Percentiles rank a stretch among this genome's conserved stretches.
Evolutionary conservation across 1,140 invertebrate genomes (phyloP).

Genomic region (Radopholus similis): DNA sequence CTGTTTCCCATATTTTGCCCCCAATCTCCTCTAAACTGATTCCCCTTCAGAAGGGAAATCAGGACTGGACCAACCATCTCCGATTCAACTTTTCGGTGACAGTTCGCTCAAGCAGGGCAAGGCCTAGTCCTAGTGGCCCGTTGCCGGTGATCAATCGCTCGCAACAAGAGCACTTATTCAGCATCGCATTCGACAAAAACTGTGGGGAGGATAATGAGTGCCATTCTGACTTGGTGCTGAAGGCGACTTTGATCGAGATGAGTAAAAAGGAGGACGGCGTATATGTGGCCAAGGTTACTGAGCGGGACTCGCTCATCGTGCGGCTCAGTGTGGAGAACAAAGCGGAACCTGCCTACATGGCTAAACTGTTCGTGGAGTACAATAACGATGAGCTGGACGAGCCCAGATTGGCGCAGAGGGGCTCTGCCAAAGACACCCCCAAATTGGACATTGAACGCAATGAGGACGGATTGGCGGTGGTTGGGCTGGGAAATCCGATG

Average conservation of each 20-base stretch:
- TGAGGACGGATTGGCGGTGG: constrained; percentile 39
- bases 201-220: constrained; percentile 52
- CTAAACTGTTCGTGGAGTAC: constrained; percentile 49
- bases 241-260: constrained; percentile 38
- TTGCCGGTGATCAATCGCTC: constrained; percentile 15
- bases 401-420: constrained; percentile 24
- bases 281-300: constrained; percentile 45
- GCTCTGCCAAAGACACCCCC: constrained; percentile 13
- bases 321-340: constrained; percentile 44
- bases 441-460: constrained; percentile 47
- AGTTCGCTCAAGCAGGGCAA: constrained; percentile 12
- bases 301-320: constrained; percentile 43
- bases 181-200: constrained; percentile 43
- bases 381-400: constrained; percentile 51
- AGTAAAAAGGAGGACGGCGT: constrained; percentile 37
- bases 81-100: constrained; percentile 52
- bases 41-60: constrained; percentile 28
- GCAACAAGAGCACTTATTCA: constrained; percentile 30
- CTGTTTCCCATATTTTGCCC: background rate
- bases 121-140: background rate
- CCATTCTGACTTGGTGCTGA: constrained; percentile 38
- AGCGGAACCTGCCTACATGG: constrained; percentile 42
- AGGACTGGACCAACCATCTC: constrained; percentile 55
- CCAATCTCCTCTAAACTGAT: background rate
- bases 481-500: constrained; percentile 51